Conservation (phyloP, 2,797 vertebrate genomes). For the Coregonus sp. region DNA sequence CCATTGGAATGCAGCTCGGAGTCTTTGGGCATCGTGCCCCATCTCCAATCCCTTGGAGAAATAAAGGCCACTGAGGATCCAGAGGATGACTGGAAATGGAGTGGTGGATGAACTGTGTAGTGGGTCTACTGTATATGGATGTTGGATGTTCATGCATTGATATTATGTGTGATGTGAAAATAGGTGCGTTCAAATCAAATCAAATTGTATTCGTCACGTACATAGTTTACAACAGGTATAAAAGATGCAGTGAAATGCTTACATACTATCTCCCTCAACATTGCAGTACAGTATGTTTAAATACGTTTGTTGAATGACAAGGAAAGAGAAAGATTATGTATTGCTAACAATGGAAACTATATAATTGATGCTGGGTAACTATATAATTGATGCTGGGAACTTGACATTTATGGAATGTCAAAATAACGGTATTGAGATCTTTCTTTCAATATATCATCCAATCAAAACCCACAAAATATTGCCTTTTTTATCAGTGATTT, state of each 20-base stretch:
- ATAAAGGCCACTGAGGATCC: conserved; percentile 31
- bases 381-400: not conserved
- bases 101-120: not conserved
- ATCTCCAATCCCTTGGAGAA: conserved; percentile 59
- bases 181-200: not conserved
- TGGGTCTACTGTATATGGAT: not conserved
- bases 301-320: not conserved
- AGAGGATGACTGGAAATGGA: not conserved
- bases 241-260: no score
- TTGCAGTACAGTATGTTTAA: no score
- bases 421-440: not conserved
- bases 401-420: conserved; percentile 6
- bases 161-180: not conserved
- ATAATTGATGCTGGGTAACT: not conserved
- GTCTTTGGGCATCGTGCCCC: conserved; percentile 55
- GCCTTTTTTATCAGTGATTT: conserved; percentile 66
- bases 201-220: not conserved
- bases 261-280: no score
- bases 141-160: not conserved
- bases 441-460: conserved; percentile 25
- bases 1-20: conserved; percentile 59
- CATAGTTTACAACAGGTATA: no score
- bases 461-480: conserved; percentile 26
- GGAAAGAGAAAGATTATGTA: not conserved
- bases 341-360: not conserved